Base-by-base conservation (phyloP, 2,797 vertebrate species). In the Discoglossus pictus region DNA sequence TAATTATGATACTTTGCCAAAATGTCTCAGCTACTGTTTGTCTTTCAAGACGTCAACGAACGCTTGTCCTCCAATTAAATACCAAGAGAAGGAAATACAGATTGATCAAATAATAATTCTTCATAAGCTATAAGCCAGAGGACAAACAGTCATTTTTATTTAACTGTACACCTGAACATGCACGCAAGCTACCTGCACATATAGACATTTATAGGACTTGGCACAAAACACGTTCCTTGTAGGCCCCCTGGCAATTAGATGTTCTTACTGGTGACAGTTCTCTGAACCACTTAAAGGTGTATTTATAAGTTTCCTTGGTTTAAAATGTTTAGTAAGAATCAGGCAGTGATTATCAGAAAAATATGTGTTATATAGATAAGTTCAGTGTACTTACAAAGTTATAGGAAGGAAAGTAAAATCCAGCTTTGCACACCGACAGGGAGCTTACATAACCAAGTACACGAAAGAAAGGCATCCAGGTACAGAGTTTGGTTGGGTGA, bases 71-170 rank as follows among this genome's bases (percentile, higher is more conserved):
- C 59, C 59, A 70, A 56, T 24, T 62, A 36, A 40, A 53, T 48
- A 21, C 39, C 17, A 51, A 18, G 36, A 62, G 50, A 36, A 70
- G 67, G 67, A 70, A 70, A 70, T 70, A 25, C 34, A 62, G 42
- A 18, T 50, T 70, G 50, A 62, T 69, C 51, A 70, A 70, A 70
- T 51, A 62, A 36, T 25, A 62, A 4, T 62, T 63, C 56, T 46
- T 31, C 35, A 35, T 56, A 39, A 34, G 7, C 20, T 34, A 3
- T 40, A 68, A 68, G 65, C 65, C 65, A 61, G 56, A 61, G 50
- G 56, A 50, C 56, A 68, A 68, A 68, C 65, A 68, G 65, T 44
- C 47, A 68, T 68, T 68, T n/a, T 53, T 24, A 43, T 61, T 36
- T 27, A 60, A 46, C 20, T 36, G 65, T 4, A 58, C 40, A 40